A percentile compares a stretch with the other conserved stretches of the same genome.
Conservation (phyloP, 2,797 vertebrate genomes). For the Macrochelys suwanniensis region DNA sequence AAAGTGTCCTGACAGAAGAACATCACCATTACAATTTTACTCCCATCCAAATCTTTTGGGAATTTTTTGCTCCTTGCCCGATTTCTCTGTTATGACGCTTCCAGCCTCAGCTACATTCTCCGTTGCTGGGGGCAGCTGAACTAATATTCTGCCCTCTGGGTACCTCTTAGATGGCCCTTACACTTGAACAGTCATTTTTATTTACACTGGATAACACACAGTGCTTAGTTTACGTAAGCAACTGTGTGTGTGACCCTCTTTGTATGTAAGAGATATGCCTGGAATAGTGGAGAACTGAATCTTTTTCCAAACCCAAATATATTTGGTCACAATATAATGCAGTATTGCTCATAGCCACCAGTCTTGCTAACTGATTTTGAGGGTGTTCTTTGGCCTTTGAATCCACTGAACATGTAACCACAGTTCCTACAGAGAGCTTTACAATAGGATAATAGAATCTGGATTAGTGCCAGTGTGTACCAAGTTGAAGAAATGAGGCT, state of each 20-base stretch:
- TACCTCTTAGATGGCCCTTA: not conserved
- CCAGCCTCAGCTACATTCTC: not conserved
- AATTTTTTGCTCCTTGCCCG: not conserved
- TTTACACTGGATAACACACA: not conserved
- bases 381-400: constrained; percentile 30
- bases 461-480: not conserved
- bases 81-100: not conserved
- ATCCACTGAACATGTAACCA: constrained; percentile 4
- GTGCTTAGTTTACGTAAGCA: not conserved
- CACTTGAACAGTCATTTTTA: not conserved
- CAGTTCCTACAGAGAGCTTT: not conserved
- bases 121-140: not conserved
- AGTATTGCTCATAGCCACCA: not conserved
- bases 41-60: not conserved
- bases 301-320: not conserved
- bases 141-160: not conserved
- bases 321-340: constrained; percentile 21
- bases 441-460: not conserved
- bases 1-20: no score
- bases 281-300: not conserved
- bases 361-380: constrained; percentile 49
- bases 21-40: not conserved
- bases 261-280: not conserved
- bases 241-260: not conserved
- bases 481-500: not conserved